Base-by-base conservation (phyloP, 2,797 vertebrate species). In the Iguana delicatissima region DNA sequence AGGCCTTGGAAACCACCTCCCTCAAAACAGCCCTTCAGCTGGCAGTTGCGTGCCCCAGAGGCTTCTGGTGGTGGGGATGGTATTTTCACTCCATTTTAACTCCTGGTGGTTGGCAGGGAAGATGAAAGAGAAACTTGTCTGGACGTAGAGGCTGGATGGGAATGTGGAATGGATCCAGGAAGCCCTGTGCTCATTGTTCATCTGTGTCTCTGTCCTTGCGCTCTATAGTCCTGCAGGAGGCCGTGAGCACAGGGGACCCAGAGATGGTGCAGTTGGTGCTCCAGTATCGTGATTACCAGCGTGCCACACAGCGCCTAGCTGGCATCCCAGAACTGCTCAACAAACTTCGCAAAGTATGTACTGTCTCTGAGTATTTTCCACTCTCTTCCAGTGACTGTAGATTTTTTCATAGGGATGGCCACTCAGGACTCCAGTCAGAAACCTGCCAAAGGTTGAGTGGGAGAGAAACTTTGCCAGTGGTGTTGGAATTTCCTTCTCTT, bases 201-300 rank as follows among this genome's bases (percentile, higher is more conserved):
- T 10, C 42, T 76, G 7, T 64, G 5, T 13, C n/a, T 88, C 18
- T 92, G 22, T 72, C 29, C 13, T 2, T 22, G 24, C 83, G 13
- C 12, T 91, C 80, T 92, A 32, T 69, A 99, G 99, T 99, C 91
- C 97, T 99, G 93, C 99, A 99, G 98, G 99, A 99, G 96, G 99
- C 99, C 0, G 98, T 99, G 89, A 99, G 99, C 97, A 99, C 99
- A 0, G 98, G 99, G 82, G 99, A 99, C 93, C 99, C 99, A 0
- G 99, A 99, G 96, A 98, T 99, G 95, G 99, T 99, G 29, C 98
- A 99, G 95, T 96, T 99, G 94, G 98, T 99, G 64, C 98, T 99
- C 84, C 99, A 99, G 96, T 99, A 98, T 95, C 98, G 99, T 46
- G 98, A 99, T 95, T 99, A 98, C 95, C 98, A 98, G 90, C 98